Base-by-base conservation (phyloP, 2,113 vertebrate genomes). In the Xiphorhynchus elegans region DNA sequence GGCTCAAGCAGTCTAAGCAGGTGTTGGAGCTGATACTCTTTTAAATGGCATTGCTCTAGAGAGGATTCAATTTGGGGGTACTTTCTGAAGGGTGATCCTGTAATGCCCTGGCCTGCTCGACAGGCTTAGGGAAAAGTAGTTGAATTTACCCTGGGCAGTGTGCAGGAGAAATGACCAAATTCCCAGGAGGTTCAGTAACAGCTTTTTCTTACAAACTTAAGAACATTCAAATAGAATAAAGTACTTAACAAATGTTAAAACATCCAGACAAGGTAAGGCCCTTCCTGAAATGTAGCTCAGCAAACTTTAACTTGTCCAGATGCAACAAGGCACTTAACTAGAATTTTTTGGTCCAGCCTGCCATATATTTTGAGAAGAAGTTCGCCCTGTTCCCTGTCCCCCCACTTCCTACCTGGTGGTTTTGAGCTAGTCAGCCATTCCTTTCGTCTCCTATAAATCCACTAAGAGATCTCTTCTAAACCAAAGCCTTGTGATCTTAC, bases 51-150 rank as follows among this genome's bases (percentile, higher is more conserved):
- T 77, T 85, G 33, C 28, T 79, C 31, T 18, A 25, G 72, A 76
- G 25, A 76, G 17, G 53, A 77, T 94, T 90, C 21, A 44, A 1
- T 92, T 59, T 74, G 63, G 37, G 39, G 23, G 33, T 83, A 17
- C 72, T 46, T 90, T 83, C 55, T 90, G 59, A 62, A 73, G n/a
- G 8, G 21, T 79, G 37, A 56, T 75, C 29, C 40, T 69, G 25
- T 55, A 55, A 31, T 18, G 6, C 24, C 4, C 11, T 26, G 31
- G n/a, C 47, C 31, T 76, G 11, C 17, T 19, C 0, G 0, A 15
- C 55, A 35, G 14, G 40, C 68, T 83, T 47, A 49, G 24, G n/a
- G 47, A 3, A 55, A 76, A 13, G 60, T 68, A 21, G 19, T 62
- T 69, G 87, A 11, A 40, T 89, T 76, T 55, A 47, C 29, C 24